Base-by-base conservation (phyloP, 2,888 invertebrate genomes). In the Erpobdella octoculata region DNA sequence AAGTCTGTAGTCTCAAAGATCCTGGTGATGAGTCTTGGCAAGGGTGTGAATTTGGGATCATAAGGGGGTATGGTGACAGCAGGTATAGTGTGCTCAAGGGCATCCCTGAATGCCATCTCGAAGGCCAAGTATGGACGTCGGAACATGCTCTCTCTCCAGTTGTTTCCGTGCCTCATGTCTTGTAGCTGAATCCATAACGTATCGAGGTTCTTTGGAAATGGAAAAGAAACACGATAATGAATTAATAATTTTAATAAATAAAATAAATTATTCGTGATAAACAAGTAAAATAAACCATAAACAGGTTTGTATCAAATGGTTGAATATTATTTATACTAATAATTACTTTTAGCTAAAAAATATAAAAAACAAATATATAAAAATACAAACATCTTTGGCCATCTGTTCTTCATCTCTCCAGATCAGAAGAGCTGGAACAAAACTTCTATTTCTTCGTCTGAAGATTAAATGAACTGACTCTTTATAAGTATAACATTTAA, bases 1-100 rank as follows among this genome's bases (percentile, higher is more conserved):
- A 96, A 95, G 84, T 99, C 98, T 0, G 96, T 95, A 82, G 97
- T 95, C 83, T 97, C 97, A 85, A 99, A 99, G 89, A 99, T 80
- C 37, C 86, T 88, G 84, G 94, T 97, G 46, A 96, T 90, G 0
- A 93, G 93, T 81, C 90, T 89, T 0, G 98, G 98, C 87, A 94
- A 89, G 0, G 97, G 97, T 84, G 98, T 98, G 33, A 87, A 86
- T 80, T 90, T 91, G 1, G 89, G 88, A 75, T 93, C 92, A 80
- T 93, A 90, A 0, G 93, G 91, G 4, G 96, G 95, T 15, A 95
- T 92, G 79, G 91, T 86, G 81, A 97, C 91, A 72, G 89, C 87
- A 2, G 94, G 95, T 75, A 98, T 86, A 80, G 92, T 93, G 81
- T 98, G 97, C 80, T 96, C 95, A 75, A 97, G 84, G 3, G 96